phyloP scores from a whole-genome alignment of 2,113 vertebrate species.

The Dendrocopos noguchii region DNA sequence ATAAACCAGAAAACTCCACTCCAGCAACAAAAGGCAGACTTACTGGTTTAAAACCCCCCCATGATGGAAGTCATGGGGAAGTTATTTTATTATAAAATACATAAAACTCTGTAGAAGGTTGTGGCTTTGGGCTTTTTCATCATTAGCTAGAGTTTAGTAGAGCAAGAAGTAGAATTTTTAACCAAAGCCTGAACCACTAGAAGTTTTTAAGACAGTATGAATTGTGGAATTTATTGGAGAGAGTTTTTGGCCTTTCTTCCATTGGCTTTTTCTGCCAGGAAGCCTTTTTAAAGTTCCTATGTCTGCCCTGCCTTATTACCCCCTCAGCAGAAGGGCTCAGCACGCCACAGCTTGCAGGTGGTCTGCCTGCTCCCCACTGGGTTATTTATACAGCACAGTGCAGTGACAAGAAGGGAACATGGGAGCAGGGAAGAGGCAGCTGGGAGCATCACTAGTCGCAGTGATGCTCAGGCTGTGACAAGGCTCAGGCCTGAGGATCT shows the following conservation, averaged over 20 bases:
- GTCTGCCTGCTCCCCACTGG: background rate
- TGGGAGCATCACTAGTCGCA: background rate
- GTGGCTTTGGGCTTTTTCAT: constrained; percentile 47
- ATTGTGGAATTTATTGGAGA: constrained; percentile 26
- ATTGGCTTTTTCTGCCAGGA: constrained; percentile 1
- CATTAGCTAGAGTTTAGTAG: constrained; percentile 32
- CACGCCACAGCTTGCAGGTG: background rate
- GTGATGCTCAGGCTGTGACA: fast-evolving
- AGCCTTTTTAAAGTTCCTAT: background rate
- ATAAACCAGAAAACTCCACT: constrained; percentile 29
- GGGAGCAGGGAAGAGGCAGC: background rate
- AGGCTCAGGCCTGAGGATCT: background rate
- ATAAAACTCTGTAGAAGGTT: constrained; percentile 8
- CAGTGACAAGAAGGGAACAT: background rate
- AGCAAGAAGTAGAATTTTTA: constrained; percentile 49
- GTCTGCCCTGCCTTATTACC: constrained; percentile 7
- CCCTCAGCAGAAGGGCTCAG: background rate
- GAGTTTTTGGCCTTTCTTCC: background rate
- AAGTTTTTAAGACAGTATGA: constrained; percentile 27
- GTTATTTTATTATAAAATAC: constrained; percentile 46
- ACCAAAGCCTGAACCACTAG: constrained; percentile 10
- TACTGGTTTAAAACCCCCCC: background rate
- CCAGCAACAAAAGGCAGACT: background rate
- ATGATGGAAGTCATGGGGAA: constrained; percentile 58
- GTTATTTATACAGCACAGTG: background rate